These are phyloP conservation scores for Bettongia penicillata DNA, from an alignment of 2,113 vertebrate species.

Conservation along the genomic window DNA sequence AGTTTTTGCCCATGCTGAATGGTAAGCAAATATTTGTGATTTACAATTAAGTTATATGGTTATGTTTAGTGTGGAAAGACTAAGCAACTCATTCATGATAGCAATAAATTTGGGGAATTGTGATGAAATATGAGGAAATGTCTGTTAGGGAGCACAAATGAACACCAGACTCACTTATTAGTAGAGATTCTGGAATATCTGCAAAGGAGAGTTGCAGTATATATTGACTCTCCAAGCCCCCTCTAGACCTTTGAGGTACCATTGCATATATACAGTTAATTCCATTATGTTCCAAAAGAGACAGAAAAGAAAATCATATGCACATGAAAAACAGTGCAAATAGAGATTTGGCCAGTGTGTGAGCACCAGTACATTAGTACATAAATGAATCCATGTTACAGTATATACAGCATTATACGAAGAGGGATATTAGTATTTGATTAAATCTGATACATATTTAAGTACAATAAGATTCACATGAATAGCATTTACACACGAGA, in stretches of 20 bases:
- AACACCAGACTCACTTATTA: background rate
- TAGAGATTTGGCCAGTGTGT: background rate
- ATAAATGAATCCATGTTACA: background rate
- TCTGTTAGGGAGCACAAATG: background rate
- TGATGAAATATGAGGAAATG: background rate
- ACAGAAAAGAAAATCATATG: background rate
- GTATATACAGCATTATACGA: background rate
- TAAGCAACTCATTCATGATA: background rate
- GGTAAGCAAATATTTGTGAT: background rate
- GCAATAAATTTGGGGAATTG: background rate
- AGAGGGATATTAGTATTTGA: background rate
- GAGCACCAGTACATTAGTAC: background rate
- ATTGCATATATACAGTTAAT: background rate
- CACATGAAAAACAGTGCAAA: background rate
- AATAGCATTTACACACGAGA: background rate
- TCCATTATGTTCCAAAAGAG: background rate
- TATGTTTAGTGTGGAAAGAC: background rate
- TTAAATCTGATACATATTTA: background rate
- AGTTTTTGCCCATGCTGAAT: background rate
- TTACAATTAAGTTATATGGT: background rate
- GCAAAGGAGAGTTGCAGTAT: background rate
- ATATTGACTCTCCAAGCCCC: background rate
- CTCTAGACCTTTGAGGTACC: background rate
- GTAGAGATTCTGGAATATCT: background rate
- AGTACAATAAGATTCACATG: background rate